Conservation (phyloP, 2,113 vertebrate species). For the Cyphomyrus plagiostoma region DNA sequence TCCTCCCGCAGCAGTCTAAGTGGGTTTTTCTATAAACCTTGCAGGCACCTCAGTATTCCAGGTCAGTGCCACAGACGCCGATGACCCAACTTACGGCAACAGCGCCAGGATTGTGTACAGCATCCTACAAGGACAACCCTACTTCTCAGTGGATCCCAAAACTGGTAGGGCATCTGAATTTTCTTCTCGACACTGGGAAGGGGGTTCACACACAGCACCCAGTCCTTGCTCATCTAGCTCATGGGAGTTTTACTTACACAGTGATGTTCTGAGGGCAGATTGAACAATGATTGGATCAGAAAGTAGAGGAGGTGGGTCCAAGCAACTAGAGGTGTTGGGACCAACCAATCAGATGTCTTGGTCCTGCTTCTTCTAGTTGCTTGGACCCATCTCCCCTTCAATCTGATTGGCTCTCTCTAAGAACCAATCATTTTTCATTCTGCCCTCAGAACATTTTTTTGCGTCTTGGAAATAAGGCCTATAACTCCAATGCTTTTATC, state of each 20-base stretch:
- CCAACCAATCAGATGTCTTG: no score
- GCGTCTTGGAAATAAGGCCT: background rate
- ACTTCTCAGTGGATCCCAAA: background rate
- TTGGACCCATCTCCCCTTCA: no score
- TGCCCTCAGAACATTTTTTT: no score
- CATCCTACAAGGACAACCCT: background rate
- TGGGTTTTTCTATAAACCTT: background rate
- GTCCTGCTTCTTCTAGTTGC: no score
- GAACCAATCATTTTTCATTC: no score
- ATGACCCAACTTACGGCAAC: background rate
- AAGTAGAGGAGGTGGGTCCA: no score
- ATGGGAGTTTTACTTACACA: no score
- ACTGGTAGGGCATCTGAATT: background rate
- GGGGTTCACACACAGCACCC: background rate
- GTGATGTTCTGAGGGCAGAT: no score
- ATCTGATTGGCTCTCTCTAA: no score
- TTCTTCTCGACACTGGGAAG: background rate
- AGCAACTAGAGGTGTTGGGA: no score
- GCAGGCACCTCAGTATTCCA: background rate
- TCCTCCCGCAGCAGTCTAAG: background rate
- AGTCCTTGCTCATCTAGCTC: background rate
- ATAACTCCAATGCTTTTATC: background rate
- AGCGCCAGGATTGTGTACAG: background rate
- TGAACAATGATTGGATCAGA: no score
- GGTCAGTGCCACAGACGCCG: background rate